phyloP scores from a whole-genome alignment of 2,888 invertebrate species.

The Chymomyza fuscimana region DNA sequence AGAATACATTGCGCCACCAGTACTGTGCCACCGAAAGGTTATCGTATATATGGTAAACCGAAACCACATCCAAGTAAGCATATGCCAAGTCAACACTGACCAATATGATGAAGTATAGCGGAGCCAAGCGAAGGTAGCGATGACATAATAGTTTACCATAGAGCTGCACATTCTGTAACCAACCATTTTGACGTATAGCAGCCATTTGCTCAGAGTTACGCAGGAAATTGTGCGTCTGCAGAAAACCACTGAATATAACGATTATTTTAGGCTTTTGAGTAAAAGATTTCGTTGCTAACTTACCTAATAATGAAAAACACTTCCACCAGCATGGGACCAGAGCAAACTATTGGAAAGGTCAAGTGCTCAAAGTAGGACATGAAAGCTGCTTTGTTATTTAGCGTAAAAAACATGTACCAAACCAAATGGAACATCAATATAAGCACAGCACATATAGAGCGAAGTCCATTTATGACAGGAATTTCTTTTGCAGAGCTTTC shows the following conservation, averaged over 20 bases:
- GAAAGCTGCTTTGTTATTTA: constrained; percentile 77
- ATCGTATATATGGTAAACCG: constrained; percentile 78
- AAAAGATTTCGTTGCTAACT: background rate
- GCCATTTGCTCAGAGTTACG: constrained; percentile 71
- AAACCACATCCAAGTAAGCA: constrained; percentile 77
- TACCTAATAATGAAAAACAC: constrained; percentile 79
- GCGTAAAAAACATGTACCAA: constrained; percentile 80
- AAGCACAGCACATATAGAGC: constrained; percentile 79
- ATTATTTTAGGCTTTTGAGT: background rate
- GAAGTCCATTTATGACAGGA: constrained; percentile 78
- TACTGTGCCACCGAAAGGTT: constrained; percentile 77
- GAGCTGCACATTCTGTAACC: constrained; percentile 64
- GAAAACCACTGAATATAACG: constrained; percentile 70
- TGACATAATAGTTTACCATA: constrained; percentile 76
- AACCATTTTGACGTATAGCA: constrained; percentile 64
- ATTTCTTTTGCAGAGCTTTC: constrained; percentile 68
- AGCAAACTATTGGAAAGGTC: constrained; percentile 78
- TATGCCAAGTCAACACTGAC: constrained; percentile 76
- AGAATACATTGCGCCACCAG: constrained; percentile 80
- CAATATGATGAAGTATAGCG: constrained; percentile 76
- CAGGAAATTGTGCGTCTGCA: constrained; percentile 78
- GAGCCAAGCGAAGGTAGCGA: constrained; percentile 78
- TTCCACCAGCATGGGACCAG: constrained; percentile 79
- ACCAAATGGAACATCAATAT: constrained; percentile 79
- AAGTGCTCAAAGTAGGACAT: constrained; percentile 77